phyloP scores from a whole-genome alignment of 2,113 vertebrate species.

The Hippocampus abdominalis region DNA sequence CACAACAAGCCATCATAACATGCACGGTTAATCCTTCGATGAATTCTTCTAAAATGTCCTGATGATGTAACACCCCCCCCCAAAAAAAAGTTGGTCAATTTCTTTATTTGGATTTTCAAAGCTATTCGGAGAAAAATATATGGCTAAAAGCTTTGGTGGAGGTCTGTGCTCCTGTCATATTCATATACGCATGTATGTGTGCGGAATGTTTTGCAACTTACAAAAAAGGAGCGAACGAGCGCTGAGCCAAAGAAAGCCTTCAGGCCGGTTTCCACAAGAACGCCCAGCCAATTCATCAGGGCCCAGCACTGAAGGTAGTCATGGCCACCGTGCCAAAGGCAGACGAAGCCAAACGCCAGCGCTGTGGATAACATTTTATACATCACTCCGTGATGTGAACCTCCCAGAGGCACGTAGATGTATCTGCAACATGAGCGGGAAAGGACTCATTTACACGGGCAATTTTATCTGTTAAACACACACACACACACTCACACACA shows the following conservation, averaged over 20 bases:
- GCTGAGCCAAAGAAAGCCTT: slow-evolving; percentile 71
- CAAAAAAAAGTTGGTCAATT: too few relatives aligned
- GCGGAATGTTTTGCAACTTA: slow-evolving; percentile 68
- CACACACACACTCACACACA: not conserved
- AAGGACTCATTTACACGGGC: not conserved
- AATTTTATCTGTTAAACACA: not conserved
- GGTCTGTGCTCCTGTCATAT: not conserved
- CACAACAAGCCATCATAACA: too few relatives aligned
- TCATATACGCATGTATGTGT: not conserved
- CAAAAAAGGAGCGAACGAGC: slow-evolving; percentile 67
- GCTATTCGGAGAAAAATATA: too few relatives aligned
- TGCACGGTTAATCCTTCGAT: too few relatives aligned
- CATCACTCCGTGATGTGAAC: slow-evolving; percentile 77
- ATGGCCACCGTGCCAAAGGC: slow-evolving; percentile 91
- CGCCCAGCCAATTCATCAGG: slow-evolving; percentile 86
- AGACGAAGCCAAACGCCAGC: slow-evolving; percentile 87
- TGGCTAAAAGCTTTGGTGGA: too few relatives aligned
- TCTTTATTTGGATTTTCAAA: not conserved
- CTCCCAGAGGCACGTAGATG: slow-evolving; percentile 90
- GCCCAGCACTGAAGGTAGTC: slow-evolving; percentile 92
- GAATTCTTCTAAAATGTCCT: too few relatives aligned
- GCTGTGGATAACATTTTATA: slow-evolving; percentile 81
- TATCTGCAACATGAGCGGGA: slow-evolving; percentile 73
- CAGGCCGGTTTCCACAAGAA: slow-evolving; percentile 78
- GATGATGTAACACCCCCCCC: too few relatives aligned